phyloP scores from a whole-genome alignment of 2,113 vertebrate genomes.

The Salvelinus fontinalis region DNA sequence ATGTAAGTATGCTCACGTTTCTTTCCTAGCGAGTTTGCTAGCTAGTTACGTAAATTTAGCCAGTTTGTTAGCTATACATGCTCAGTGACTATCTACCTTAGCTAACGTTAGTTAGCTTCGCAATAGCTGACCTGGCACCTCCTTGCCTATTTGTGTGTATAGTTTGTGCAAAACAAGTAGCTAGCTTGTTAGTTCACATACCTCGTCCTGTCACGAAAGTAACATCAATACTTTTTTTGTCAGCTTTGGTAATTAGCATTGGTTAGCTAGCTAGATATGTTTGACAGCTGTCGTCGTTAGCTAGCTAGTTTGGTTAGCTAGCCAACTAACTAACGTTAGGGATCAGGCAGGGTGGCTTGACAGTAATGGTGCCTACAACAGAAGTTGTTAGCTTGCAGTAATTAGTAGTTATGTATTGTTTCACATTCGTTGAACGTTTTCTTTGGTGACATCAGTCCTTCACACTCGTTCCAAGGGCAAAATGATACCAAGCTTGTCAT shows the following conservation, averaged over 20 bases:
- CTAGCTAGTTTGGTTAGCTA: conserved; percentile 49
- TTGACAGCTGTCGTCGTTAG: too few relatives aligned
- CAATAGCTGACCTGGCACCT: too few relatives aligned
- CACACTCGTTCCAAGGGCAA: conserved; percentile 32
- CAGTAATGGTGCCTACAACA: not conserved
- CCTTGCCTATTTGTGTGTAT: too few relatives aligned
- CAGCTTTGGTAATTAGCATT: too few relatives aligned
- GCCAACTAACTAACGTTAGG: not conserved
- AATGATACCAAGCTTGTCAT: not conserved
- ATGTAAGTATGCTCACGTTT: conserved; percentile 46
- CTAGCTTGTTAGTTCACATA: too few relatives aligned
- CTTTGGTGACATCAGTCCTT: not conserved
- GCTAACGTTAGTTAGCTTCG: too few relatives aligned
- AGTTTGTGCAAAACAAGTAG: too few relatives aligned
- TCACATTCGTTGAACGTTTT: not conserved
- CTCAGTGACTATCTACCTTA: too few relatives aligned
- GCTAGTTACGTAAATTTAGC: not conserved
- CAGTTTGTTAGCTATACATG: too few relatives aligned
- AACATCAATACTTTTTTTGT: too few relatives aligned
- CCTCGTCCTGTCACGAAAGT: too few relatives aligned
- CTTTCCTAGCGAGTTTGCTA: not conserved
- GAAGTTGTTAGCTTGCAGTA: not conserved
- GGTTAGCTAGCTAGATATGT: too few relatives aligned
- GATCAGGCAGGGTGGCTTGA: not conserved
- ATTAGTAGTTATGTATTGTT: not conserved